phyloP scores from a whole-genome alignment of 2,888 invertebrate genomes.

The Lepidonotus clava region DNA sequence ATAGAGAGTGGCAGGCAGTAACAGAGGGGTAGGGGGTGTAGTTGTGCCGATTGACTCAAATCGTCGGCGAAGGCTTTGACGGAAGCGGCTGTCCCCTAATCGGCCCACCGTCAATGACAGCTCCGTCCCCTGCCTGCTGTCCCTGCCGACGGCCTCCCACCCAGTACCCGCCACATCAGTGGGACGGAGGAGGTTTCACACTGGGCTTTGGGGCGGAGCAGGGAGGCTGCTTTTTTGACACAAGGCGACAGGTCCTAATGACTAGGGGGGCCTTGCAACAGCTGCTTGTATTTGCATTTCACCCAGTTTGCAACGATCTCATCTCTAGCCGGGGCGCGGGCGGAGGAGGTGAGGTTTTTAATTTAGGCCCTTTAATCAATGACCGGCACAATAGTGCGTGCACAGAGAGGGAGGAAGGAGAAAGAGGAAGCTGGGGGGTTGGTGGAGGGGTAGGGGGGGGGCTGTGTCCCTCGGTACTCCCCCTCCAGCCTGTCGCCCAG shows the following conservation, averaged over 20 bases:
- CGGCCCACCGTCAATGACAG: too few species aligned
- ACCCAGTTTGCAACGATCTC: slow-evolving; percentile 25
- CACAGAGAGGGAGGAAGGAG: neutral
- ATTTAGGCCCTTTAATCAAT: slow-evolving; percentile 17
- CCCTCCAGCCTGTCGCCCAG: slow-evolving; percentile 6
- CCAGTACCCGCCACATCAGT: neutral
- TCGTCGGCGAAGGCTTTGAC: too few species aligned
- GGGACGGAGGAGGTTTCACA: neutral
- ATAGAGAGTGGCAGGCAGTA: too few species aligned
- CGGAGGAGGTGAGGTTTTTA: neutral
- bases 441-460: too few species aligned
- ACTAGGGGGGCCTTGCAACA: neutral
- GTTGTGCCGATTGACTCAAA: too few species aligned
- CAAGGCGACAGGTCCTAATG: neutral
- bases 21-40: too few species aligned
- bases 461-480: neutral
- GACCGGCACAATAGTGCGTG: neutral
- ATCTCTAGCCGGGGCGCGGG: neutral
- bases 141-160: neutral
- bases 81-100: too few species aligned
- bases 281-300: slow-evolving; percentile 22
- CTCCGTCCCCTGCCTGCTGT: neutral
- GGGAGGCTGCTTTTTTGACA: slow-evolving; percentile 10
- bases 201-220: neutral
- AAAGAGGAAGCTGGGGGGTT: neutral